Evolutionary conservation across 2,888 invertebrate genomes (phyloP).

Genomic region (Cheilosia scutellata): DNA sequence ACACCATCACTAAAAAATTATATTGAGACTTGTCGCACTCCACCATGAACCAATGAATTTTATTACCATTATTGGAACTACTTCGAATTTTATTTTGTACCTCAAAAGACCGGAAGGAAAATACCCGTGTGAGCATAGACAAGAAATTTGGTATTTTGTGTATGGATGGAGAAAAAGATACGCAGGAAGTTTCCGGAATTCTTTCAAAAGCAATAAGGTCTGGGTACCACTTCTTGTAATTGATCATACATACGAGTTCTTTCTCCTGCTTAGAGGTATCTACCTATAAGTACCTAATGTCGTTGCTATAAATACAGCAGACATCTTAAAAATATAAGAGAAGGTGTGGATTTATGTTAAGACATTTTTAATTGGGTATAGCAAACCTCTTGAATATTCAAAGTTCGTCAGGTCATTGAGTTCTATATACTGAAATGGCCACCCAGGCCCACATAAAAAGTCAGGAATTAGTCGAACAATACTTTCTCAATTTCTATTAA

Average conservation of each 20-base stretch:
- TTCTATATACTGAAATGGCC: too few species aligned
- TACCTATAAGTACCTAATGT: background rate
- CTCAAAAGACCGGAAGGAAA: too few species aligned
- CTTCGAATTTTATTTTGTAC: background rate
- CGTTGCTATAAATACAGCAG: background rate
- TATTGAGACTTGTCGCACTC: too few species aligned
- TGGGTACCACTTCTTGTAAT: conserved; percentile 15
- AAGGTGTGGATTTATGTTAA: conserved; percentile 1
- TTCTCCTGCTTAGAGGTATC: background rate
- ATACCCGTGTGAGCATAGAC: background rate
- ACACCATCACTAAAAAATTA: too few species aligned
- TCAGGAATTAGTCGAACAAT: background rate
- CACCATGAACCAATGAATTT: background rate
- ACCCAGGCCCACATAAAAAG: background rate
- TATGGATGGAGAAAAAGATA: background rate
- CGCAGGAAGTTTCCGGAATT: conserved; percentile 4
- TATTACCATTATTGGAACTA: background rate
- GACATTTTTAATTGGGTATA: background rate
- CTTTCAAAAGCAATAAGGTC: background rate
- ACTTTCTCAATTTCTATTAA: background rate
- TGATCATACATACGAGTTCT: background rate
- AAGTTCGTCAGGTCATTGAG: background rate
- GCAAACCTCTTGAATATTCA: background rate
- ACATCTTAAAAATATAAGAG: background rate
- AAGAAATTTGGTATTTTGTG: background rate